These are phyloP conservation scores for Carettochelys insculpta DNA, from an alignment of 2,113 vertebrate species.

Conservation along the genomic window DNA sequence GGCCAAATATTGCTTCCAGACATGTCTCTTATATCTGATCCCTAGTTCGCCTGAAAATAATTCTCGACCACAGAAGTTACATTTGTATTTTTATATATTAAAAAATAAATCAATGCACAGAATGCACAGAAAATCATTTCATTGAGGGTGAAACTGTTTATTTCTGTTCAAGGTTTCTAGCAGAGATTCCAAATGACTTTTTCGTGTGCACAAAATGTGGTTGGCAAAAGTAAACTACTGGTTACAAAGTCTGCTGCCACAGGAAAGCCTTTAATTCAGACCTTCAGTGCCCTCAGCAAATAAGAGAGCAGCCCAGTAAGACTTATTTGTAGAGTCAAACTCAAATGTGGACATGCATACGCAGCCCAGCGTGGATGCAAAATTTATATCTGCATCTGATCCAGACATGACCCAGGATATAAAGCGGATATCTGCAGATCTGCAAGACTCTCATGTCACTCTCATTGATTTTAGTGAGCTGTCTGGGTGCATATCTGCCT, in stretches of 20 bases:
- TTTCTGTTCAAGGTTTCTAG: conserved; percentile 28
- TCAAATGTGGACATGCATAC: not conserved
- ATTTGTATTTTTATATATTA: conserved; percentile 44
- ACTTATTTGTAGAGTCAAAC: not conserved
- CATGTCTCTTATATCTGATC: conserved; percentile 70
- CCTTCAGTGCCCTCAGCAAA: not conserved
- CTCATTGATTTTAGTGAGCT: not conserved
- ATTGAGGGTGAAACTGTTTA: not conserved
- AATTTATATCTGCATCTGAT: no score
- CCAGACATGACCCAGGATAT: no score
- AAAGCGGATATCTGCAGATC: no score
- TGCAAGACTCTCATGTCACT: not conserved
- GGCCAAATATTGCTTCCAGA: conserved; percentile 76
- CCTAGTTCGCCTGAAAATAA: conserved; percentile 51
- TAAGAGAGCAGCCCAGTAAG: not conserved
- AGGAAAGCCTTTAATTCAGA: not conserved
- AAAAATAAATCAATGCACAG: conserved; percentile 44
- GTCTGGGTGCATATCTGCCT: not conserved
- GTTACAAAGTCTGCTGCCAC: not conserved
- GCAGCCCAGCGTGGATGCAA: no score
- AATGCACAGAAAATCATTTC: not conserved
- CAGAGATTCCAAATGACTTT: conserved; percentile 44
- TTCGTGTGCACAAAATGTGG: not conserved
- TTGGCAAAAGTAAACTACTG: not conserved
- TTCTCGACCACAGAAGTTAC: conserved; percentile 44